Percentiles rank a stretch among this genome's conserved stretches.
phyloP scores from a whole-genome alignment of 2,113 vertebrate species.

The Gymnocephalus cernua region DNA sequence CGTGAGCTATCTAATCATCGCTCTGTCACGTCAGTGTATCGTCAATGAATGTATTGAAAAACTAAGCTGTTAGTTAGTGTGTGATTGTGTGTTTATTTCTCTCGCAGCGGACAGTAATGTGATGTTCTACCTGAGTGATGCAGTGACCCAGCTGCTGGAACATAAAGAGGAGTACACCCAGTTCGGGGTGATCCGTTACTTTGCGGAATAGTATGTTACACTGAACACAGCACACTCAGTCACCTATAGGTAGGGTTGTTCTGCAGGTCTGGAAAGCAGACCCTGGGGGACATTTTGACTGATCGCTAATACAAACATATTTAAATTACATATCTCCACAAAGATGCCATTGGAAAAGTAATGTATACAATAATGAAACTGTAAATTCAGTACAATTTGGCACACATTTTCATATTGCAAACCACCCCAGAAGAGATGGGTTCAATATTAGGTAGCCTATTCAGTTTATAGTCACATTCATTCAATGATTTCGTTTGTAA shows the following conservation, averaged over 20 bases:
- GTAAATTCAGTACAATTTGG: neutral
- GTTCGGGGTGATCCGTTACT: conserved; percentile 92
- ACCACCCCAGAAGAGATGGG: neutral
- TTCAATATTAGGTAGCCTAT: neutral
- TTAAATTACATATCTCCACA: neutral
- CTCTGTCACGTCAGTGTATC: neutral
- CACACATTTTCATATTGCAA: neutral
- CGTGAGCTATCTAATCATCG: neutral
- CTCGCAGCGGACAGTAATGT: conserved; percentile 90
- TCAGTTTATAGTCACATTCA: neutral
- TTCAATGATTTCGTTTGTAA: neutral
- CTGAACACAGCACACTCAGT: neutral
- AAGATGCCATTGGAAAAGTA: neutral
- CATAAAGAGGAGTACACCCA: conserved; percentile 94
- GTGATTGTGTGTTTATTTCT: conserved; percentile 7
- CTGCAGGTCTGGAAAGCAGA: neutral
- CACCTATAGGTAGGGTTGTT: neutral
- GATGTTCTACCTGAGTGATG: conserved; percentile 94
- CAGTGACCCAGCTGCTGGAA: conserved; percentile 93
- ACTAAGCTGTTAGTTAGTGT: neutral
- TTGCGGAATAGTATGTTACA: conserved; percentile 95
- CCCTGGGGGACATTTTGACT: too few species aligned
- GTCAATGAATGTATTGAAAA: neutral
- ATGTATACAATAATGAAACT: neutral
- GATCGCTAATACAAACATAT: neutral